Base-by-base conservation (phyloP, 1,140 invertebrate genomes). In the Diprion similis region DNA sequence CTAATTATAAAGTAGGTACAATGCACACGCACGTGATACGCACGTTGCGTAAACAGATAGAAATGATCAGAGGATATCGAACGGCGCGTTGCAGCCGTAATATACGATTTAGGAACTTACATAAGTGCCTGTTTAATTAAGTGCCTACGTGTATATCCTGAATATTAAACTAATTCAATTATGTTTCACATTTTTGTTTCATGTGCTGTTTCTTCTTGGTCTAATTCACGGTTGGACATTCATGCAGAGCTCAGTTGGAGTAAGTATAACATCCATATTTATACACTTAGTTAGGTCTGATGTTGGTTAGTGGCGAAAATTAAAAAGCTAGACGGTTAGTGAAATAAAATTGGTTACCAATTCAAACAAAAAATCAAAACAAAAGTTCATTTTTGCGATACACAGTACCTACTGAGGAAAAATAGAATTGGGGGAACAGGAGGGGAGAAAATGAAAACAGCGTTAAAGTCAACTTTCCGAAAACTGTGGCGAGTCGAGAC, bases 161-260 rank as follows among this genome's bases (percentile, higher is more conserved):
- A 59, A 59, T 59, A 59, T 59, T 59, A 4, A 59, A 59, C 51
- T 59, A 59, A 59, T 59, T 13, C 51, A 17, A 15, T 17, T 17
- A 59, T 59, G 51, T 10, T 59, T 59, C 9, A 9, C 83, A 83
- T 85, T 81, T 88, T 83, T 88, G 87, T 90, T 90, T 83, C 89
- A 90, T 90, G 89, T 89, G 79, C 80, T 78, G 78, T 84, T 81
- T 82, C 72, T 81, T 77, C 78, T 72, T 82, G 51, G 11, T 59
- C 51, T 59, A 8, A 59, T 59, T 59, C 51, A 6, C 51, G 11
- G 51, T 59, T 37, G 24, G 74, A 79, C 80, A 83, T 79, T 78
- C 79, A 6, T 79, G 76, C 88, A 91, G 90, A 88, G 90, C 90
- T 78, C 91, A 92, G 81, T 89, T 92, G 85, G 91, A 92, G 91